phyloP scores from a whole-genome alignment of 2,888 invertebrate species.

The Acanthococcus lagerstroemiae region DNA sequence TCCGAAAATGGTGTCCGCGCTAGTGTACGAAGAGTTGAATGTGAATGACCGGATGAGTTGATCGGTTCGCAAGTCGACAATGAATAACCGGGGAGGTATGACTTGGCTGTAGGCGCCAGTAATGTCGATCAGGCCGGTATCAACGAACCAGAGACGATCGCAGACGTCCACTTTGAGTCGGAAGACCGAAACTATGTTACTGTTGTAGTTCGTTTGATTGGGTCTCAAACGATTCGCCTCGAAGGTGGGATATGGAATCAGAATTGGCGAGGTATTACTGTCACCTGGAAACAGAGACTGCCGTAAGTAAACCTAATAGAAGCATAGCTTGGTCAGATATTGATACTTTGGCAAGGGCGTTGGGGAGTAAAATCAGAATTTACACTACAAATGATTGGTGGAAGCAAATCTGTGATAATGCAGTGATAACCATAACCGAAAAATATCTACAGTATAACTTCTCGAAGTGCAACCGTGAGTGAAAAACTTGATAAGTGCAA shows the following conservation, averaged over 20 bases:
- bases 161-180: constrained; percentile 63
- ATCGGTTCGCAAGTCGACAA: constrained; percentile 68
- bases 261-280: constrained; percentile 46
- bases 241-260: constrained; percentile 69
- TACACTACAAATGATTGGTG: too few relatives aligned
- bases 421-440: too few relatives aligned
- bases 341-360: too few relatives aligned
- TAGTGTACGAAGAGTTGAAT: constrained; percentile 57
- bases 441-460: too few relatives aligned
- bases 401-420: too few relatives aligned
- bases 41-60: constrained; percentile 56
- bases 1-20: constrained; percentile 67
- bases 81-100: constrained; percentile 54
- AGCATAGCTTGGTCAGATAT: too few relatives aligned
- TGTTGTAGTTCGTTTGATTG: constrained; percentile 31
- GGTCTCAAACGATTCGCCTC: constrained; percentile 44
- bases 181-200: constrained; percentile 54
- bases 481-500: too few relatives aligned
- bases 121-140: constrained; percentile 68
- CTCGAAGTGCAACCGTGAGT: too few relatives aligned
- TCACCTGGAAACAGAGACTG: too few relatives aligned
- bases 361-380: too few relatives aligned
- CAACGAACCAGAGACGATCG: constrained; percentile 67
- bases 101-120: constrained; percentile 48
- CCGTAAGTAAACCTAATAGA: too few relatives aligned